Conservation (phyloP, 1,140 invertebrate genomes). For the Patella vulgata region DNA sequence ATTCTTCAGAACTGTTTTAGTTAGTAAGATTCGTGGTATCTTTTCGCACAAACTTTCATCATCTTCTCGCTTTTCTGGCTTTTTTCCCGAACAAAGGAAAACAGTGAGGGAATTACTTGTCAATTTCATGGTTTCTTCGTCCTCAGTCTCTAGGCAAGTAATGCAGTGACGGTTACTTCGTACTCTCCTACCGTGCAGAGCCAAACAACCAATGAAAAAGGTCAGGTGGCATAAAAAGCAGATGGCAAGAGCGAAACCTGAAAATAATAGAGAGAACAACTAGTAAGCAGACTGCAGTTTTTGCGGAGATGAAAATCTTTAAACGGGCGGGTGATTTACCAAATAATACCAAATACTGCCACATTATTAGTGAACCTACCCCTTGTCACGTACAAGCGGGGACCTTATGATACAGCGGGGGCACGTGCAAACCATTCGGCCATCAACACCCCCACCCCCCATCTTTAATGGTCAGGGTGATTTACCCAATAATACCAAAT, state of each 20-base stretch:
- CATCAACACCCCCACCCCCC: too few relatives aligned
- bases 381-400: too few relatives aligned
- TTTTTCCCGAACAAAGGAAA: conserved; percentile 31
- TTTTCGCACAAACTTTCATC: conserved; percentile 40
- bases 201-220: conserved; percentile 92
- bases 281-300: not conserved
- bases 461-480: too few relatives aligned
- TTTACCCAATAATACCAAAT: too few relatives aligned
- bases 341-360: too few relatives aligned
- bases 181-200: conserved; percentile 90
- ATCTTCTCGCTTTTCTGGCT: conserved; percentile 19
- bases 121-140: conserved; percentile 26
- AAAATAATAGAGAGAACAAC: conserved; percentile 7
- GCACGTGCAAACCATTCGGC: too few relatives aligned
- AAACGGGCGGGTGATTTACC: too few relatives aligned
- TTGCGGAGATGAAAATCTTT: too few relatives aligned
- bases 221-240: conserved; percentile 96
- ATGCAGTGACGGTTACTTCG: conserved; percentile 85
- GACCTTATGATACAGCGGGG: too few relatives aligned
- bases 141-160: conserved; percentile 68
- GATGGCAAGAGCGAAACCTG: conserved; percentile 89
- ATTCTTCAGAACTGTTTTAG: conserved; percentile 68
- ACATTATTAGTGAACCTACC: too few relatives aligned
- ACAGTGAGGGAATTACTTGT: conserved; percentile 15
- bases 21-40: conserved; percentile 13